Conservation (phyloP, 2,797 vertebrate genomes). For the Ambastaia sidthimunki region DNA sequence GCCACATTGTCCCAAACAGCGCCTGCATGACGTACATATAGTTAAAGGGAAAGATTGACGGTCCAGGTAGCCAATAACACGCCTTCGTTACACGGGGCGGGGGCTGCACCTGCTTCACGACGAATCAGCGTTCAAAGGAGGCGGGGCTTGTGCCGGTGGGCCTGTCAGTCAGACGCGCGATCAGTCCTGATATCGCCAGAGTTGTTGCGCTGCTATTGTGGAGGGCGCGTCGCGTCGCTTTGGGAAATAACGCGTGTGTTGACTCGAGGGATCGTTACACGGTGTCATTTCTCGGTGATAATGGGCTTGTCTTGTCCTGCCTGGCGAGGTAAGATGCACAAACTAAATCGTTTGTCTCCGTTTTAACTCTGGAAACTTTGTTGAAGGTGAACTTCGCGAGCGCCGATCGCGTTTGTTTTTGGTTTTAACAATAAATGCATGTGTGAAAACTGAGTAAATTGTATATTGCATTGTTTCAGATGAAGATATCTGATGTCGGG, state of each 20-base stretch:
- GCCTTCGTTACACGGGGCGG: neutral
- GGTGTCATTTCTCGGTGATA: neutral
- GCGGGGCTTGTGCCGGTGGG: conserved; percentile 43
- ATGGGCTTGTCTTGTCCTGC: neutral
- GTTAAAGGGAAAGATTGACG: conserved; percentile 50
- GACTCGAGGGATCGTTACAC: conserved; percentile 17
- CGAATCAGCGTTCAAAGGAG: conserved; percentile 51
- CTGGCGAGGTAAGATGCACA: conserved; percentile 14
- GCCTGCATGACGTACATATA: neutral
- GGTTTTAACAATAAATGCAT: conserved; percentile 1
- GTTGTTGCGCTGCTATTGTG: conserved; percentile 43
- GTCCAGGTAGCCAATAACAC: conserved; percentile 25
- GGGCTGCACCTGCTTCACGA: neutral
- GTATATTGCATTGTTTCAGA: neutral
- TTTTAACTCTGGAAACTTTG: conserved; percentile 38
- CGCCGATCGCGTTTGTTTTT: neutral
- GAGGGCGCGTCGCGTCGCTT: conserved; percentile 12
- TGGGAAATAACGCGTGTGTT: conserved; percentile 33
- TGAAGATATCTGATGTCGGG: neutral
- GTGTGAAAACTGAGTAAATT: too few relatives aligned
- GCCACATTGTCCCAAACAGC: neutral
- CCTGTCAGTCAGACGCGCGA: conserved; percentile 42
- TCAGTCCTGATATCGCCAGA: conserved; percentile 26
- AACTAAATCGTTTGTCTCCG: neutral
- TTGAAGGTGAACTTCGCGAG: conserved; percentile 11